Evolutionary conservation across 1,140 invertebrate genomes (phyloP), one percentile per base, ranked within the genome.

Genomic region (Neodiprion pinetum): DNA sequence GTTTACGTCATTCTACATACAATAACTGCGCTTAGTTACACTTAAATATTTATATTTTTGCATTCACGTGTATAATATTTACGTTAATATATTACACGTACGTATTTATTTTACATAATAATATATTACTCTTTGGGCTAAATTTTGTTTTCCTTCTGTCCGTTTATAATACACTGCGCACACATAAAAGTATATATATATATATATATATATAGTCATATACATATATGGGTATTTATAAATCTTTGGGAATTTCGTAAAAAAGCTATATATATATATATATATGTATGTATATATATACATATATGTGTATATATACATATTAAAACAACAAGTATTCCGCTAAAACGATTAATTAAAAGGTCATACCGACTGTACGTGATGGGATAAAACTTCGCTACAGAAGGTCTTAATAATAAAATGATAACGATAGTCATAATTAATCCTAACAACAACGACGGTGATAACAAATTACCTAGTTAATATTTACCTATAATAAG

Each of bases 81-180:
- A 9, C 67, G 10, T 68, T 68, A 9, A 17, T 11, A 68, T 17
- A 9, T 1, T 11, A 21, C 67, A 10, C n/a, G 9, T 21, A 17
- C 21, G 21, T 68, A 53, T 53, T 53, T 11, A 71, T 61, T 49
- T 76, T 71, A 67, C 66, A 21, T 21, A 21, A 21, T 21, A 77
- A 80, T 80, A 81, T 80, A 80, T 80, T 79, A 80, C 77, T 82
- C 78, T 82, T 80, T 82, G 77, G 80, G 74, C 66, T 74, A 76
- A 79, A 72, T 73, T 74, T 71, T 50, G 75, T 75, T 67, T 21
- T 71, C 65, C 49, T 70, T 67, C 17, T 21, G 17, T 21, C 17
- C 17, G 17, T 21, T 21, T 21, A 21, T 21, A 21, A 61, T 74
- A 61, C 70, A 74, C 47, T 8, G 40, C 21, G 21, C 40, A 72